phyloP scores from a whole-genome alignment of 1,140 invertebrate species.

The Nasonia longicornis region DNA sequence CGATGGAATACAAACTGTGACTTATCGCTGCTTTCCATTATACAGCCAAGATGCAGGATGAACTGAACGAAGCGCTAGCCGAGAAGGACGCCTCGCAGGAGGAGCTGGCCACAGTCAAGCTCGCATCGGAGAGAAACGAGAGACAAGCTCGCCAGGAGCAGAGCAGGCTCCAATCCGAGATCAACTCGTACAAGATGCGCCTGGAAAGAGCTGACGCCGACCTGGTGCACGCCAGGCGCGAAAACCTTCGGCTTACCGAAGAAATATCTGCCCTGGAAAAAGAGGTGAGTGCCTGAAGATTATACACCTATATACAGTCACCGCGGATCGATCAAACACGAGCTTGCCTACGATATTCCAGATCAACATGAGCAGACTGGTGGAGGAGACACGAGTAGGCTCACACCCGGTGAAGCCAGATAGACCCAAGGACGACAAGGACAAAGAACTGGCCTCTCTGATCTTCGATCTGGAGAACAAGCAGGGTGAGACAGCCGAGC shows the following conservation, averaged over 20 bases:
- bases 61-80: slow-evolving; percentile 77
- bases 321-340: too few species aligned
- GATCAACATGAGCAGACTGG: slow-evolving; percentile 66
- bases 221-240: slow-evolving; percentile 79
- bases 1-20: not conserved
- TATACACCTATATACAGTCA: not conserved
- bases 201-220: slow-evolving; percentile 83
- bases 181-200: slow-evolving; percentile 81
- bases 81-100: slow-evolving; percentile 83
- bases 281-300: slow-evolving; percentile 71
- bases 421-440: slow-evolving; percentile 69
- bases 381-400: slow-evolving; percentile 52
- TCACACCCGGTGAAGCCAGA: slow-evolving; percentile 46
- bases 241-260: slow-evolving; percentile 80
- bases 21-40: not conserved
- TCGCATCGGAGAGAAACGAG: slow-evolving; percentile 76
- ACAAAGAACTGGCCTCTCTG: slow-evolving; percentile 79
- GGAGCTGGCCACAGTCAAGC: slow-evolving; percentile 76
- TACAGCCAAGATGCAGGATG: slow-evolving; percentile 78
- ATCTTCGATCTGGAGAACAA: slow-evolving; percentile 84
- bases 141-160: slow-evolving; percentile 80
- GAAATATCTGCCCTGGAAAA: slow-evolving; percentile 82
- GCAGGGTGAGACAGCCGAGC: slow-evolving; percentile 74
- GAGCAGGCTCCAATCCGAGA: slow-evolving; percentile 79
- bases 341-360: slow-evolving; percentile 41